These are phyloP conservation scores for Melanostigma gelatinosum DNA, from an alignment of 2,113 vertebrate genomes.

Conservation along the genomic window DNA sequence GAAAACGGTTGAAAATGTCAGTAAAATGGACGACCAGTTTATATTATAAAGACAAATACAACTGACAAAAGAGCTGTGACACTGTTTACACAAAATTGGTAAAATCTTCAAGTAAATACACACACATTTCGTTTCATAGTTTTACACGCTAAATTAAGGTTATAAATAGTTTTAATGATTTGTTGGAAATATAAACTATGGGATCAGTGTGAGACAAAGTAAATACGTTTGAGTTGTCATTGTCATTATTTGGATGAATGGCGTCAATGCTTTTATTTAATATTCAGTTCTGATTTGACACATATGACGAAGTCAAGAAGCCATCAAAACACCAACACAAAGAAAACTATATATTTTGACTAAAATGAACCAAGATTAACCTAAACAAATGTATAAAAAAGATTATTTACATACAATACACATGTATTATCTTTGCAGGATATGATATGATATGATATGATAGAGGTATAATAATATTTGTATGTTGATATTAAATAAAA, in stretches of 20 bases:
- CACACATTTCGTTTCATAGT: background rate
- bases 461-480: background rate
- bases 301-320: background rate
- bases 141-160: background rate
- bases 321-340: background rate
- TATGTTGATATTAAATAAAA: background rate
- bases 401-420: background rate
- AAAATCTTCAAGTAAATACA: background rate
- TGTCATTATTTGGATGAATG: conserved; percentile 17
- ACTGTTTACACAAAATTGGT: no score
- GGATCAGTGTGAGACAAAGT: background rate
- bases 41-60: no score
- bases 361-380: background rate
- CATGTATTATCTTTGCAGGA: background rate
- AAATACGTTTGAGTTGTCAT: background rate
- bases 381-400: background rate
- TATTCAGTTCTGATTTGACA: background rate
- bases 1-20: background rate
- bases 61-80: no score
- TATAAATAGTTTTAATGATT: background rate
- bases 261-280: conserved; percentile 6
- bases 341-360: background rate
- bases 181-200: conserved; percentile 12
- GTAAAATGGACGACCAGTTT: background rate
- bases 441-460: background rate